Evolutionary conservation across 2,888 invertebrate species (phyloP).

Genomic region (Sesamia inferens): DNA sequence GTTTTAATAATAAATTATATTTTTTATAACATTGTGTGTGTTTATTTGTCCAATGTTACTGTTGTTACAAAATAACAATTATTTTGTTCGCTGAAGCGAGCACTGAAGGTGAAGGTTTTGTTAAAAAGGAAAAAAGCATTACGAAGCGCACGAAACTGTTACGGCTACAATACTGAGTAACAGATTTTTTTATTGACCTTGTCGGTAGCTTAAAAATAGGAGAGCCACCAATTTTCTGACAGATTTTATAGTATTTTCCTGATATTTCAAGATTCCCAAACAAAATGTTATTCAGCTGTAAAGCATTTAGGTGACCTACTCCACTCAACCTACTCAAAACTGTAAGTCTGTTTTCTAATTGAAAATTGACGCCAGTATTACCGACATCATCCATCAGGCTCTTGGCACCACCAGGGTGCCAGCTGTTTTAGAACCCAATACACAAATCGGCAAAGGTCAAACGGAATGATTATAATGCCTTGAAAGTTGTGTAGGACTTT

Average conservation of each 20-base stretch:
- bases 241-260: background rate
- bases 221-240: background rate
- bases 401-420: too few relatives aligned
- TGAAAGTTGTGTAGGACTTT: too few relatives aligned
- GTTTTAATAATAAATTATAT: conserved; percentile 89
- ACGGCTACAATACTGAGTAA: background rate
- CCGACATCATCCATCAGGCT: too few relatives aligned
- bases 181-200: background rate
- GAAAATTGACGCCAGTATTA: too few relatives aligned
- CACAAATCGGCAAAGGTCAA: too few relatives aligned
- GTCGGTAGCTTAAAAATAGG: background rate
- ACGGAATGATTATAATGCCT: too few relatives aligned
- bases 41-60: conserved; percentile 33
- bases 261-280: background rate
- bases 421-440: too few relatives aligned
- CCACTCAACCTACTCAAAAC: background rate
- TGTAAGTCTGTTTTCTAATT: too few relatives aligned
- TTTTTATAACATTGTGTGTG: conserved; percentile 76
- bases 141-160: conserved; percentile 13
- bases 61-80: conserved; percentile 1
- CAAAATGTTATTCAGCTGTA: background rate
- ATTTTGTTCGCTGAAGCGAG: conserved; percentile 36
- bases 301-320: background rate
- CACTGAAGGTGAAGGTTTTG: conserved; percentile 42
- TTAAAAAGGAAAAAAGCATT: conserved; percentile 25